Conservation (phyloP, 2,113 vertebrate species). For the Aptenodytes forsteri region DNA sequence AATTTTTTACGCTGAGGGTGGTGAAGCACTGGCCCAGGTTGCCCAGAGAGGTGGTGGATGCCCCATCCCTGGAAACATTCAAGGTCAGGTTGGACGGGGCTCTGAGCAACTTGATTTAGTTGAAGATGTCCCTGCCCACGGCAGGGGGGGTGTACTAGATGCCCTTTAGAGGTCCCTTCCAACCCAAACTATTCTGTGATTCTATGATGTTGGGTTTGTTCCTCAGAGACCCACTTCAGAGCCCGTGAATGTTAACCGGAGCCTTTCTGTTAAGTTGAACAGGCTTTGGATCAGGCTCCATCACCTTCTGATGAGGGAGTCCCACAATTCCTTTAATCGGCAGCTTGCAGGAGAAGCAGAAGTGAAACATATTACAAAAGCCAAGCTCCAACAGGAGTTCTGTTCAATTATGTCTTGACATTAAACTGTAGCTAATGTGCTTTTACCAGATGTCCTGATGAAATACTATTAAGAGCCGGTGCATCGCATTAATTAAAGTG, state of each 20-base stretch:
- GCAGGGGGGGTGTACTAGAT: too few species aligned
- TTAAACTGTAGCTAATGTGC: constrained; percentile 37
- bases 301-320: background rate
- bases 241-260: background rate
- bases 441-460: constrained; percentile 52
- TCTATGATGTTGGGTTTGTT: background rate
- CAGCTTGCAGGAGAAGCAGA: background rate
- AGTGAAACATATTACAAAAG: constrained; percentile 19
- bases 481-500: constrained; percentile 54
- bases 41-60: too few species aligned
- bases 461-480: constrained; percentile 33
- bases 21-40: too few species aligned
- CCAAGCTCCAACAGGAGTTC: background rate
- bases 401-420: constrained; percentile 21
- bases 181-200: too few species aligned
- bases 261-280: background rate
- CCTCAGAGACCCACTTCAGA: background rate
- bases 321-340: background rate
- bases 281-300: background rate
- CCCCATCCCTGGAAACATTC: too few species aligned
- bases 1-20: too few species aligned
- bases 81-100: too few species aligned
- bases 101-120: too few species aligned
- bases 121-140: too few species aligned
- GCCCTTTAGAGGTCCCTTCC: too few species aligned